Percentiles rank a stretch among this genome's conserved stretches.
Evolutionary conservation across 2,797 vertebrate genomes (phyloP).

Genomic region (Danio tinwini): DNA sequence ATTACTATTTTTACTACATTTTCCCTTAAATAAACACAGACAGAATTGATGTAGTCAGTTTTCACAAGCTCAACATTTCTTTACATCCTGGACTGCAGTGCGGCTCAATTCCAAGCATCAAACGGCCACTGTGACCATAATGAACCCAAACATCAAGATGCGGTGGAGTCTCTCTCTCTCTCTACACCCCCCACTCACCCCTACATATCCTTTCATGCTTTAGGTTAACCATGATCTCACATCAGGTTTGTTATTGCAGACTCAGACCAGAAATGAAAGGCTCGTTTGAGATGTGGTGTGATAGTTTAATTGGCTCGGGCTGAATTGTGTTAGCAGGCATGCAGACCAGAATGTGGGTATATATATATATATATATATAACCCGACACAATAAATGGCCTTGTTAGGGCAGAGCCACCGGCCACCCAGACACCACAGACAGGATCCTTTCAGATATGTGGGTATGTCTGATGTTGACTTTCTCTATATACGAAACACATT

Average conservation of each 20-base stretch:
- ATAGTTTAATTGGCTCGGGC: slow-evolving; percentile 51
- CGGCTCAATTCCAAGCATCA: slow-evolving; percentile 69
- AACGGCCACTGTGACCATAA: slow-evolving; percentile 62
- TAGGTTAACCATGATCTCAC: slow-evolving; percentile 81
- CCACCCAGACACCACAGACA: slow-evolving; percentile 75
- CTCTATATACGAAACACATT: slow-evolving; percentile 57
- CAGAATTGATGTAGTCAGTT: neutral
- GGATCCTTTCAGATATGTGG: slow-evolving; percentile 77
- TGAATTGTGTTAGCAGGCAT: slow-evolving; percentile 59
- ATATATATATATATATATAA: slow-evolving; percentile 77
- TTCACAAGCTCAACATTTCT: slow-evolving; percentile 40
- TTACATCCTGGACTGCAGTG: slow-evolving; percentile 40
- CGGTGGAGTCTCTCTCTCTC: slow-evolving; percentile 64
- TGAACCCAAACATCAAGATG: slow-evolving; percentile 72
- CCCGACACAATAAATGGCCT: slow-evolving; percentile 79
- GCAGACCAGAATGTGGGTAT: slow-evolving; percentile 62
- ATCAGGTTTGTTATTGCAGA: slow-evolving; percentile 71
- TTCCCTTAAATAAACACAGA: neutral
- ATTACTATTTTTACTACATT: neutral
- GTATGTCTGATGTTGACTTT: slow-evolving; percentile 67
- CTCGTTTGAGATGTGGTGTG: slow-evolving; percentile 57
- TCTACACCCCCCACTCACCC: slow-evolving; percentile 9
- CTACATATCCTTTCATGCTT: slow-evolving; percentile 68
- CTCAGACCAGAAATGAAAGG: slow-evolving; percentile 70
- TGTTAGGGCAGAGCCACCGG: slow-evolving; percentile 73